Evolutionary conservation across 2,797 vertebrate genomes (phyloP), one percentile per base, ranked within the genome.

Genomic region (Masticophis lateralis): DNA sequence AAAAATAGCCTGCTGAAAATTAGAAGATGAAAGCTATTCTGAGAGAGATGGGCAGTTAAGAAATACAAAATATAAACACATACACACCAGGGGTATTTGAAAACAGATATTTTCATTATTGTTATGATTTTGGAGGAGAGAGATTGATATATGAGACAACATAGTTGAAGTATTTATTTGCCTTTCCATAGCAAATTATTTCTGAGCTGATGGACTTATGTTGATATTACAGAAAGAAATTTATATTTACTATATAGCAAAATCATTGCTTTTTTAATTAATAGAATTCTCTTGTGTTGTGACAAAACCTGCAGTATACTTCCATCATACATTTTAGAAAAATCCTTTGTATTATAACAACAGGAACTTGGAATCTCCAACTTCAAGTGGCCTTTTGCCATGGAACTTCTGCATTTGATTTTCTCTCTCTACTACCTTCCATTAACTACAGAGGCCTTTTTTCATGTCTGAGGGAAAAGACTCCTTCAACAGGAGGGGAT

Each of bases 1-100:
- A 57, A 96, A 94, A 74, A 12, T 20, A 22, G 3, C 90, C 94
- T 4, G 0, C 43, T n/a, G 90, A 66, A 88, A 56, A 66, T 63
- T 87, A 87, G 60, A 28, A 74, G 3, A 0, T 53, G 56, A 59
- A 89, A 89, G 89, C 1, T 90, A 55, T 47, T 91, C 87, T 92
- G 91, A 93, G 93, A 92, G 79, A 60, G 32, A 59, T 27, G 59
- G 4, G 6, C 5, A 37, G 10, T 9, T 28, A 28, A 66, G 89
- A 59, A 86, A 43, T 27, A 47, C 4, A 11, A 90, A 86, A 60
- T 6, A 47, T 5, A 56, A 3, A 5, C 25, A 14, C 2, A 28
- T 28, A 66, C 22, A 60, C 13, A 13, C 28, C 69, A 74, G 69
- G 28, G 2, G 1, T 32, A 32, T 79, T 37, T 79, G 32, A 79